phyloP scores from a whole-genome alignment of 2,113 vertebrate genomes.

The Chrysochloris asiatica region DNA sequence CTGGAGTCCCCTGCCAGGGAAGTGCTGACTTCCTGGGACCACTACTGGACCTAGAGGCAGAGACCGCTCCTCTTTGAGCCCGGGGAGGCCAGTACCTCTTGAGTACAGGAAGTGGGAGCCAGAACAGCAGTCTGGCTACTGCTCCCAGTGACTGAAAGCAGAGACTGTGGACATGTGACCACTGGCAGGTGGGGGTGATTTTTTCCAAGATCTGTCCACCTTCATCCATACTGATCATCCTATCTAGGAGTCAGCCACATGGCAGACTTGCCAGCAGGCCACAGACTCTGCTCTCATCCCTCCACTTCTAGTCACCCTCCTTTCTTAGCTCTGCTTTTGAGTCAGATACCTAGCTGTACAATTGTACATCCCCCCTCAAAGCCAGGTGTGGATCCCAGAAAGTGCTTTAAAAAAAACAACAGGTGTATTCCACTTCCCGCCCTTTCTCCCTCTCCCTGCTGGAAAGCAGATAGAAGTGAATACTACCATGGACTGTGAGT shows the following conservation, averaged over 20 bases:
- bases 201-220: accelerated
- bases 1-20: background rate
- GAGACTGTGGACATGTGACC: accelerated
- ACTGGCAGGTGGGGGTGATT: too few species aligned
- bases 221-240: background rate
- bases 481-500: background rate
- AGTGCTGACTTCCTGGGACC: background rate
- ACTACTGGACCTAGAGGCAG: background rate
- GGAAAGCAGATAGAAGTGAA: background rate
- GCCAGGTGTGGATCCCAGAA: background rate
- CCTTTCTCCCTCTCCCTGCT: background rate
- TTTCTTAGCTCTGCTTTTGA: background rate
- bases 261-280: background rate
- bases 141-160: background rate
- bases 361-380: background rate
- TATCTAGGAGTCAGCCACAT: background rate
- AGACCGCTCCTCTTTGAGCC: background rate
- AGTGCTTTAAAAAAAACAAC: background rate
- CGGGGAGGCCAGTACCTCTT: background rate
- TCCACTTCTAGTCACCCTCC: background rate
- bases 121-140: background rate
- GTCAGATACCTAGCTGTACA: too few species aligned
- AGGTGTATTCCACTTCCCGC: accelerated
- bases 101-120: background rate
- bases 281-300: background rate